phyloP scores from a whole-genome alignment of 2,113 vertebrate genomes.

The Apistogramma diplotaenia region DNA sequence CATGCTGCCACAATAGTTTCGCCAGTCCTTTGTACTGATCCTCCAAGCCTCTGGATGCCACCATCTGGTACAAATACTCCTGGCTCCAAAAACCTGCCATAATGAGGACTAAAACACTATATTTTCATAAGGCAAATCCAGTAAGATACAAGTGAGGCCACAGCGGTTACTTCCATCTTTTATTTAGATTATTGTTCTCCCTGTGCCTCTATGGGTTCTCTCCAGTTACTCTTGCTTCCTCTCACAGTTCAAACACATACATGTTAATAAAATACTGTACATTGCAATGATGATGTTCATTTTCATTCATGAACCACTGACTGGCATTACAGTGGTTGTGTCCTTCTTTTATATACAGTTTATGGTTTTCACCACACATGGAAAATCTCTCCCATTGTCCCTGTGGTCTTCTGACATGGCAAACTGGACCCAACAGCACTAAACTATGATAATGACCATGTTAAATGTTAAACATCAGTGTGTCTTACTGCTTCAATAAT shows the following conservation, averaged over 20 bases:
- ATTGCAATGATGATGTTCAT: neutral
- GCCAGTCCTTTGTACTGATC: too few species aligned
- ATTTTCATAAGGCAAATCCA: too few species aligned
- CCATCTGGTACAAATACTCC: too few species aligned
- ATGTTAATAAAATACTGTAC: fast-evolving
- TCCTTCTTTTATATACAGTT: neutral
- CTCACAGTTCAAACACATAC: neutral
- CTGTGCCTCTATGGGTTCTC: neutral
- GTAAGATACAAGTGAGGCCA: neutral
- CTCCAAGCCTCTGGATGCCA: too few species aligned
- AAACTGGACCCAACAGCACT: too few species aligned
- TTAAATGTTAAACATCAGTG: neutral
- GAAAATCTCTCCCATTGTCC: neutral
- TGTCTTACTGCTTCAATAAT: neutral
- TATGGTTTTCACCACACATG: neutral
- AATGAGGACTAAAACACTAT: fast-evolving
- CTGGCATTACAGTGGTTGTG: fast-evolving
- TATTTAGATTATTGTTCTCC: neutral
- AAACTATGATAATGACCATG: too few species aligned
- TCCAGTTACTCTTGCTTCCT: neutral
- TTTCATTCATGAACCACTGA: neutral
- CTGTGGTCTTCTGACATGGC: neutral
- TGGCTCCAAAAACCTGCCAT: neutral
- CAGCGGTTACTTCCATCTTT: fast-evolving
- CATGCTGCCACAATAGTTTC: too few species aligned